Conservation (phyloP, 23 tunicate genomes). For the Ascidia mentula region DNA sequence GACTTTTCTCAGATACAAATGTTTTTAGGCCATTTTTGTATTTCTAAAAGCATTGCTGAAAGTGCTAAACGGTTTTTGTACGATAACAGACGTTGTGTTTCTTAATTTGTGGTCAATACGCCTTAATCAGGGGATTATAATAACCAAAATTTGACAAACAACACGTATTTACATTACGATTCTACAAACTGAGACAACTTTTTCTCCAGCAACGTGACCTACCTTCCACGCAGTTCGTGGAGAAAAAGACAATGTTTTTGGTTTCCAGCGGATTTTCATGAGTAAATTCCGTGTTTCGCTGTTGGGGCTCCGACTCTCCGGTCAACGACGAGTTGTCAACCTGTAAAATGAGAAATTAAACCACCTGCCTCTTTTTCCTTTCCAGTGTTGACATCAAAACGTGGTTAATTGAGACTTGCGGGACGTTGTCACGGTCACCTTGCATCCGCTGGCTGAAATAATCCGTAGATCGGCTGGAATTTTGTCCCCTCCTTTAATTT, state of each 20-base stretch:
- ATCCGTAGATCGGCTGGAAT: slow-evolving; percentile 96
- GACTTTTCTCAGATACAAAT: too few species aligned
- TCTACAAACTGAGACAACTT: not conserved
- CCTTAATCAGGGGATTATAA: not conserved
- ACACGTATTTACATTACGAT: not conserved
- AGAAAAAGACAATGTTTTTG: slow-evolving; percentile 78
- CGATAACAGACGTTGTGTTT: too few species aligned
- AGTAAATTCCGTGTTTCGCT: slow-evolving; percentile 36
- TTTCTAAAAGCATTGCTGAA: too few species aligned
- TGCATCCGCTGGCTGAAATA: slow-evolving; percentile 78
- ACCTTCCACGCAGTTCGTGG: slow-evolving; percentile 94
- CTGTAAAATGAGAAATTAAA: slow-evolving; percentile 2
- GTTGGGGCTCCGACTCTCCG: slow-evolving; percentile 87
- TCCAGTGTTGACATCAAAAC: too few species aligned
- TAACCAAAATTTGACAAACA: not conserved
- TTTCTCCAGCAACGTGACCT: not conserved
- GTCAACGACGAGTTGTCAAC: slow-evolving; percentile 89
- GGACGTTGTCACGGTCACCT: too few species aligned
- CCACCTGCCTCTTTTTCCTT: too few species aligned
- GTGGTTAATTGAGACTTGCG: too few species aligned
- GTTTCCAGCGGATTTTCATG: slow-evolving; percentile 78
- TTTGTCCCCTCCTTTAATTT: slow-evolving; percentile 98
- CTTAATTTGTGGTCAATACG: not conserved
- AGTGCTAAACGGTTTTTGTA: too few species aligned
- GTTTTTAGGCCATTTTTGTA: too few species aligned